These are phyloP conservation scores for Squalus acanthias DNA, from an alignment of 2,797 vertebrate genomes.

Conservation along the genomic window DNA sequence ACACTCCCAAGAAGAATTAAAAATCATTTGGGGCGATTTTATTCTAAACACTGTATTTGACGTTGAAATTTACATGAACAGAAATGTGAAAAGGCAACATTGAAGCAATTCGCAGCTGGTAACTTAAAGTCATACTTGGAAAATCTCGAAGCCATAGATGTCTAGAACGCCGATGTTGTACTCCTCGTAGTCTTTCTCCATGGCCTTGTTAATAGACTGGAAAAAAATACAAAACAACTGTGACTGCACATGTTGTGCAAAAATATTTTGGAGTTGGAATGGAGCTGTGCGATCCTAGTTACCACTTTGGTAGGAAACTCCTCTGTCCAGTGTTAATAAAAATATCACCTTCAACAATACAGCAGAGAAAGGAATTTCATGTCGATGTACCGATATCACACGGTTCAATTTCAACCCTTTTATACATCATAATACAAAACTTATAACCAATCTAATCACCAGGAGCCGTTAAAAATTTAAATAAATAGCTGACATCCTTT, in stretches of 20 bases:
- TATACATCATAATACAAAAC: neutral
- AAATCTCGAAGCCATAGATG: conserved; percentile 99
- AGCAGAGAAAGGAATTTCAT: neutral
- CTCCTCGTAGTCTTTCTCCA: conserved; percentile 91
- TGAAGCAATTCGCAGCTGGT: neutral
- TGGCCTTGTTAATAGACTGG: conserved; percentile 94
- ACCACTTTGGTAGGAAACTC: neutral
- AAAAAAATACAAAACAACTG: conserved; percentile 46
- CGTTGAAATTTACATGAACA: neutral
- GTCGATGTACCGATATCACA: neutral
- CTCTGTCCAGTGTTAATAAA: neutral
- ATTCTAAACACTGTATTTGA: neutral
- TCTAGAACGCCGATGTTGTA: conserved; percentile 90
- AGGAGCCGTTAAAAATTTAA: neutral
- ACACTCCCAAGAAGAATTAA: neutral
- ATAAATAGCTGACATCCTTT: neutral
- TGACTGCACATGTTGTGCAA: neutral
- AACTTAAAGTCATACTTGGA: conserved; percentile 71
- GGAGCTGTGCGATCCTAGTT: too few relatives aligned
- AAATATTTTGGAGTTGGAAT: neutral
- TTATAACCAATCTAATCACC: neutral
- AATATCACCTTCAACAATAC: neutral
- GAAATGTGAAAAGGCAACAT: neutral
- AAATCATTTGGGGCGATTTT: neutral
- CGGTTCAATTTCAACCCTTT: neutral